Percentiles rank a stretch among this genome's conserved stretches.
phyloP scores from a whole-genome alignment of 2,888 invertebrate genomes.

The Rhagium mordax region DNA sequence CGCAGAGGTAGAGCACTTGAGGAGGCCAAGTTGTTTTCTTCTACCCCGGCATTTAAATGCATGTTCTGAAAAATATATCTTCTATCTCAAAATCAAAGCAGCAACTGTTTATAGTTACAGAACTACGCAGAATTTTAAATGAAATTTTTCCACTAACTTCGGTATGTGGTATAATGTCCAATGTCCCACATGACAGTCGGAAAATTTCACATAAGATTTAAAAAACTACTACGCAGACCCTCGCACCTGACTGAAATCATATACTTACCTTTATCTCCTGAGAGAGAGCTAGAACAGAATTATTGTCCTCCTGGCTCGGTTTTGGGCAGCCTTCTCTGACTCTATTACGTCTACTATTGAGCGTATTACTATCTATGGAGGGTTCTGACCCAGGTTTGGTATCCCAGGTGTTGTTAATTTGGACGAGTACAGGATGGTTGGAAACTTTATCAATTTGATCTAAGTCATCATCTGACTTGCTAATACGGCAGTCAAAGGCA shows the following conservation, averaged over 20 bases:
- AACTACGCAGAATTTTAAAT: too few relatives aligned
- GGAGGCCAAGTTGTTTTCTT: conserved; percentile 71
- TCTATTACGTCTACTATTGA: conserved; percentile 72
- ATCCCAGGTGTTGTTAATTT: conserved; percentile 69
- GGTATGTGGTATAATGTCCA: too few relatives aligned
- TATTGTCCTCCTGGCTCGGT: conserved; percentile 74
- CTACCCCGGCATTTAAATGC: conserved; percentile 74
- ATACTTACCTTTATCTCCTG: conserved; percentile 69
- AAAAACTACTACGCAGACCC: background rate
- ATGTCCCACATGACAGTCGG: too few relatives aligned
- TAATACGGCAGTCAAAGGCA: conserved; percentile 90
- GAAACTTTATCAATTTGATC: conserved; percentile 87
- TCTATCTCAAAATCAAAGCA: too few relatives aligned
- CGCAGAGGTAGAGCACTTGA: conserved; percentile 78
- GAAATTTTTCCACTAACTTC: too few relatives aligned
- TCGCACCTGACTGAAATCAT: background rate
- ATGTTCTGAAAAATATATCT: conserved; percentile 71
- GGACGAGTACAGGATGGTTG: conserved; percentile 83
- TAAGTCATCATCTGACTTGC: conserved; percentile 84
- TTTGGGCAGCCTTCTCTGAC: conserved; percentile 72
- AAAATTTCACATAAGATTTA: too few relatives aligned
- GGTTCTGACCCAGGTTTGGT: conserved; percentile 52
- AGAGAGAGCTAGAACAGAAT: conserved; percentile 69
- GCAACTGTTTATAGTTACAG: too few relatives aligned
- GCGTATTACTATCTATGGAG: conserved; percentile 57